A percentile compares a stretch with the other conserved stretches of the same genome.
These are phyloP conservation scores for Arizona elegans DNA, from an alignment of 2,113 vertebrate species.

Conservation along the genomic window DNA sequence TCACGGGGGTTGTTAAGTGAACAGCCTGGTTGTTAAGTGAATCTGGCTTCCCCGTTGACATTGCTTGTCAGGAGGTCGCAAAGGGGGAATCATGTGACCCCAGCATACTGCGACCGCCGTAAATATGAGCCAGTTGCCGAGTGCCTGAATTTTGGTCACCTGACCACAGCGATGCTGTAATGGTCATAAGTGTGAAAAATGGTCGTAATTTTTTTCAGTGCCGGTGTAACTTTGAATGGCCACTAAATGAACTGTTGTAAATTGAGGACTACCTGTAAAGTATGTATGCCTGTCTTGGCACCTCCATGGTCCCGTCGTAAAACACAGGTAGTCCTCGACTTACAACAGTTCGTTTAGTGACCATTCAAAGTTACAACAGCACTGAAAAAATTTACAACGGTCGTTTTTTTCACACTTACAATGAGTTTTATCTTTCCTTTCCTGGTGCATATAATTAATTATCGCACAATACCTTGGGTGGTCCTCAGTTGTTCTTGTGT, in stretches of 20 bases:
- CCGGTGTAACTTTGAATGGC: not conserved
- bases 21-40: not conserved
- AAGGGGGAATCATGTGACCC: not conserved
- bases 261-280: too few species aligned
- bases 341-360: not conserved
- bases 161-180: not conserved
- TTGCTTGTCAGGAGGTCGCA: not conserved
- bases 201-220: not conserved
- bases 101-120: rapidly evolving
- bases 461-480: not conserved
- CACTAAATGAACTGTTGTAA: too few species aligned
- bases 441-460: not conserved
- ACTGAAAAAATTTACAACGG: not conserved
- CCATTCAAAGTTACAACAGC: not conserved
- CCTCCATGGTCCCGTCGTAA: too few species aligned
- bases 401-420: not conserved
- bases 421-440: not conserved
- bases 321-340: not conserved
- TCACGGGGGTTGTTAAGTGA: too few species aligned
- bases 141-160: not conserved
- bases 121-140: not conserved
- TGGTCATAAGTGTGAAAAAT: not conserved
- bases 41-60: not conserved
- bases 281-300: too few species aligned
- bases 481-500: not conserved